Evolutionary conservation across 1,140 invertebrate genomes (phyloP).

Genomic region (Condylostylus longicornis): DNA sequence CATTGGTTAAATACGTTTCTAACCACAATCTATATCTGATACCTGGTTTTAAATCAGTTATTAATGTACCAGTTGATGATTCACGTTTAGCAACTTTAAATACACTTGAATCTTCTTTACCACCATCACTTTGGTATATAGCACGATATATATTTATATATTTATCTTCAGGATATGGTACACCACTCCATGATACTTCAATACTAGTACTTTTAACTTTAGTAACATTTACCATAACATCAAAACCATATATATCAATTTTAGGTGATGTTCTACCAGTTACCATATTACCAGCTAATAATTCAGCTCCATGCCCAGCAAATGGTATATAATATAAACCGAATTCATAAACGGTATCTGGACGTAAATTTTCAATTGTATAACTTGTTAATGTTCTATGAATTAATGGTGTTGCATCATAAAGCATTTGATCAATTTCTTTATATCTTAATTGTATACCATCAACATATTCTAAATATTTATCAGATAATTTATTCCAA

Average conservation of each 20-base stretch:
- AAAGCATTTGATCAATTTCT: slow-evolving; percentile 51
- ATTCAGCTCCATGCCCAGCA: slow-evolving; percentile 52
- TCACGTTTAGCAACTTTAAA: slow-evolving; percentile 74
- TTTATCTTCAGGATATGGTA: slow-evolving; percentile 74
- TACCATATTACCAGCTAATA: slow-evolving; percentile 51
- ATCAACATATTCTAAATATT: slow-evolving; percentile 53
- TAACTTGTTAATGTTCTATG: slow-evolving; percentile 53
- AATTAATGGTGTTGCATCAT: slow-evolving; percentile 57
- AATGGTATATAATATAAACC: slow-evolving; percentile 64
- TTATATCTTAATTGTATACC: slow-evolving; percentile 50
- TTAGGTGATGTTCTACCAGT: slow-evolving; percentile 42
- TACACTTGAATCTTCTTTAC: slow-evolving; percentile 59
- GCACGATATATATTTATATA: slow-evolving; percentile 81
- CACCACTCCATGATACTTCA: slow-evolving; percentile 63
- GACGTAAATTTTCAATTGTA: slow-evolving; percentile 52
- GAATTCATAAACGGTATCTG: slow-evolving; percentile 57
- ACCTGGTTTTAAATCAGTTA: slow-evolving; percentile 60
- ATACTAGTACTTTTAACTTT: slow-evolving; percentile 58
- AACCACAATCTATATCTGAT: slow-evolving; percentile 73
- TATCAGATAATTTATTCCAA: slow-evolving; percentile 67
- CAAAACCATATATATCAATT: slow-evolving; percentile 64
- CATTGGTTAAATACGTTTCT: slow-evolving; percentile 75
- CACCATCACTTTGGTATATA: slow-evolving; percentile 61
- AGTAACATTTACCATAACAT: slow-evolving; percentile 56
- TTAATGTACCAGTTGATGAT: slow-evolving; percentile 49